A percentile compares a stretch with the other conserved stretches of the same genome.
Evolutionary conservation across 2,797 vertebrate species (phyloP).

Genomic region (Triplophysa yarkandensis): DNA sequence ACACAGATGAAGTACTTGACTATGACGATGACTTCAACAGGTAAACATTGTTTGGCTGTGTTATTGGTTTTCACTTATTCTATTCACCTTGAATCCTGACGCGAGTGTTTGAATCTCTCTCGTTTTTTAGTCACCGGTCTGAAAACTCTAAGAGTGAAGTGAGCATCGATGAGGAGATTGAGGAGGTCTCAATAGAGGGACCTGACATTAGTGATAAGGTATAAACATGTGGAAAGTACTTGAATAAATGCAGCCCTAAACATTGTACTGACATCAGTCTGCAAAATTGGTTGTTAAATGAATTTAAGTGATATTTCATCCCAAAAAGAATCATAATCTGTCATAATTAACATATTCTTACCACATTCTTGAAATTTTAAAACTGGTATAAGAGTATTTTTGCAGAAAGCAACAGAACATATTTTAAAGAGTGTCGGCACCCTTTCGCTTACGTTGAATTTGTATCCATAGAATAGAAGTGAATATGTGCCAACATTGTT

Average conservation of each 20-base stretch:
- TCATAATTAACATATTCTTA: no score
- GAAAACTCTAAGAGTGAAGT: conserved; percentile 84
- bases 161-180: conserved; percentile 92
- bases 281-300: no score
- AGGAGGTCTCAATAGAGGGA: conserved; percentile 85
- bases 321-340: no score
- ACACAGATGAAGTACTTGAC: conserved; percentile 83
- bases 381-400: no score
- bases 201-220: conserved; percentile 87
- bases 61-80: not conserved
- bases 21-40: conserved; percentile 96
- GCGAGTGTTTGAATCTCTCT: conserved; percentile 22
- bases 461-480: no score
- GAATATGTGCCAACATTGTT: no score
- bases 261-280: not conserved
- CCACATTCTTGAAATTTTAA: no score
- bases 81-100: not conserved
- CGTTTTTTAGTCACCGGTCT: conserved; percentile 82
- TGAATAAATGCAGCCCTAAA: not conserved
- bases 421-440: no score
- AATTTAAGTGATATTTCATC: no score
- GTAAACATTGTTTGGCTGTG: conserved; percentile 62
- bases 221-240: not conserved
- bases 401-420: no score
- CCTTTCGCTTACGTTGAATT: no score